These are phyloP conservation scores for Ficedula albicollis DNA, from an alignment of 2,797 vertebrate genomes.

Conservation along the genomic window DNA sequence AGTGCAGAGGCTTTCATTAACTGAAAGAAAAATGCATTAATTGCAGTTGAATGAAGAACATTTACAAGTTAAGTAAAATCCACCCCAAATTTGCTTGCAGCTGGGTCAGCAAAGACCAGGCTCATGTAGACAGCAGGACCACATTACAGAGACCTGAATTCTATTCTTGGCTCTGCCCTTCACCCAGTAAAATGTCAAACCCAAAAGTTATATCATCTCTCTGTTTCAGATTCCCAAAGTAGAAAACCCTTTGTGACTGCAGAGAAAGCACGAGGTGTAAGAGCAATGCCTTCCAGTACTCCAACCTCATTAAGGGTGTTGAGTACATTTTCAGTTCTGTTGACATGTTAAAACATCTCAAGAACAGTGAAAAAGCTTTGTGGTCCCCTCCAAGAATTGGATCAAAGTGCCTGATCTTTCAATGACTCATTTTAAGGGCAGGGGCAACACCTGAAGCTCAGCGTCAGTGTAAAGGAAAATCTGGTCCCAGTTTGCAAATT, in stretches of 20 bases:
- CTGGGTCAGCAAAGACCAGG: neutral
- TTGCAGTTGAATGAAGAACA: neutral
- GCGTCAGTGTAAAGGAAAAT: neutral
- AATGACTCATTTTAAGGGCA: neutral
- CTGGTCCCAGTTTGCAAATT: neutral
- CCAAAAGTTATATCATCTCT: neutral
- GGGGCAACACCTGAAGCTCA: neutral
- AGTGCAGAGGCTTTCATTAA: neutral
- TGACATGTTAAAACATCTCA: neutral
- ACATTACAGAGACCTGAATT: neutral
- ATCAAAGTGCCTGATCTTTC: neutral
- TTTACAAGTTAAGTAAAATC: neutral
- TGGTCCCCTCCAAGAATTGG: neutral
- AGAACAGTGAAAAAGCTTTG: neutral
- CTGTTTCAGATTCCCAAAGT: neutral
- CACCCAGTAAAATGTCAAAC: neutral
- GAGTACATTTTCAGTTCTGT: neutral
- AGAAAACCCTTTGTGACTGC: neutral
- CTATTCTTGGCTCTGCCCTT: constrained; percentile 40
- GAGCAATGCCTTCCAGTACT: neutral
- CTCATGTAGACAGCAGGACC: neutral
- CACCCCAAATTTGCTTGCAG: neutral
- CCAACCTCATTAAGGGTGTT: neutral
- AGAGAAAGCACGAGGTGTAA: neutral
- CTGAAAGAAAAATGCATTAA: neutral